Conservation (phyloP, 2,113 vertebrate species). For the Hymenochirus boettgeri region DNA sequence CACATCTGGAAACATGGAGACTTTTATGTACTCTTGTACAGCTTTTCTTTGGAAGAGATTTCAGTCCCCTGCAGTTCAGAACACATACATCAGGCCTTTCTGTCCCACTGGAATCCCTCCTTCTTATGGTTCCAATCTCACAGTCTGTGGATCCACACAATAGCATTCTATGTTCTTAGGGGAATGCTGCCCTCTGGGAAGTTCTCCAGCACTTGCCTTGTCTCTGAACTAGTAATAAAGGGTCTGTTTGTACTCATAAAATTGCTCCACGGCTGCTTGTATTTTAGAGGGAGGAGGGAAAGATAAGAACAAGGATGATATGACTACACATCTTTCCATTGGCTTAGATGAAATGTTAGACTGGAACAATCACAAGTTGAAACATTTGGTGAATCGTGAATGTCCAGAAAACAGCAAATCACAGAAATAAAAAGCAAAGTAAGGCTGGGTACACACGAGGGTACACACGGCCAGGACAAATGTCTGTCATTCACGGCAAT, state of each 20-base stretch:
- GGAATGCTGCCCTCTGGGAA: slow-evolving; percentile 47
- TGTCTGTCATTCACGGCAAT: too few species aligned
- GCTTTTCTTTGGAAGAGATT: too few species aligned
- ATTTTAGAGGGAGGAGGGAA: slow-evolving; percentile 39
- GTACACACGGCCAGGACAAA: too few species aligned
- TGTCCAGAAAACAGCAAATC: neutral
- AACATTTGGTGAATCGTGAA: slow-evolving; percentile 8
- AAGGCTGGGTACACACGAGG: too few species aligned
- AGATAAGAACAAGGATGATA: slow-evolving; percentile 36
- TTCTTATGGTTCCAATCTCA: slow-evolving; percentile 36
- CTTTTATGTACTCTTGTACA: too few species aligned
- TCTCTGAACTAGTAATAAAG: slow-evolving; percentile 49
- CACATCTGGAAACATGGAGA: too few species aligned
- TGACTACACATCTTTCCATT: slow-evolving; percentile 35
- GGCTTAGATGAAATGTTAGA: slow-evolving; percentile 33
- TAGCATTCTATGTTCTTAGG: slow-evolving; percentile 50
- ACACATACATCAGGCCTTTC: neutral
- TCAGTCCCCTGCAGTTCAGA: neutral
- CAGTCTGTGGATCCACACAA: slow-evolving; percentile 51
- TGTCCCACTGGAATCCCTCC: neutral
- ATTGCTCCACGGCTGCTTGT: slow-evolving; percentile 36
- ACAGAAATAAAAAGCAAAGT: too few species aligned
- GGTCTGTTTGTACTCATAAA: slow-evolving; percentile 46
- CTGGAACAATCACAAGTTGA: slow-evolving; percentile 6
- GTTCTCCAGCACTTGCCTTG: slow-evolving; percentile 53